Evolutionary conservation across 2,888 invertebrate genomes (phyloP).

Genomic region (Athripsodes cinereus): DNA sequence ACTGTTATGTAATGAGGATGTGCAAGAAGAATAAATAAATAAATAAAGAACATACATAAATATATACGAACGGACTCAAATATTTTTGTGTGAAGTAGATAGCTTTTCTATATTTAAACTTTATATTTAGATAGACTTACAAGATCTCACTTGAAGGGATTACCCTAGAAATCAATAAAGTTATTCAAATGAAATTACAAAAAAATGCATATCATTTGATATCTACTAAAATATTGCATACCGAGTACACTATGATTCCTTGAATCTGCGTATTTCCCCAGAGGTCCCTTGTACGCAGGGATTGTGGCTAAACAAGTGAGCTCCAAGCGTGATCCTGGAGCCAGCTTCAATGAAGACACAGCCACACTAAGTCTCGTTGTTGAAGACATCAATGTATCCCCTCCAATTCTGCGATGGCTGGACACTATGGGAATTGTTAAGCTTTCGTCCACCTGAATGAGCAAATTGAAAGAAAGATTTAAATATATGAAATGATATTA

Average conservation of each 20-base stretch:
- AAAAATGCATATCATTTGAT: no score
- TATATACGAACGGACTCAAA: no score
- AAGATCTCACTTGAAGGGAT: no score
- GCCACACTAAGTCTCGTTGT: conserved; percentile 69
- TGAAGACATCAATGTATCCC: conserved; percentile 38
- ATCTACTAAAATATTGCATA: no score
- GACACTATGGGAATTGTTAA: conserved; percentile 16
- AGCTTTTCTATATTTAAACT: no score
- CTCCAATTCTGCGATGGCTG: conserved; percentile 7
- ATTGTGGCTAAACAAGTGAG: conserved; percentile 74
- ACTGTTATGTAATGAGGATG: no score
- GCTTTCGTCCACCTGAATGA: conserved; percentile 23
- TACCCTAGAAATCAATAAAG: no score
- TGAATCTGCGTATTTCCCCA: conserved; percentile 67
- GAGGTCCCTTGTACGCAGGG: conserved; percentile 65
- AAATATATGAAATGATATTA: not conserved
- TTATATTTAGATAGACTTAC: no score
- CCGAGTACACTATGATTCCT: conserved; percentile 68
- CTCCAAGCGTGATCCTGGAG: conserved; percentile 62
- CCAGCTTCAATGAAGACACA: conserved; percentile 64
- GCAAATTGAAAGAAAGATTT: not conserved
- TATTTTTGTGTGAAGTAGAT: no score
- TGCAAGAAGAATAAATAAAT: no score
- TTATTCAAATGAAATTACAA: no score
- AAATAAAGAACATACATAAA: no score